These are phyloP conservation scores for Passer domesticus DNA, from an alignment of 2,113 vertebrate species.

Conservation along the genomic window DNA sequence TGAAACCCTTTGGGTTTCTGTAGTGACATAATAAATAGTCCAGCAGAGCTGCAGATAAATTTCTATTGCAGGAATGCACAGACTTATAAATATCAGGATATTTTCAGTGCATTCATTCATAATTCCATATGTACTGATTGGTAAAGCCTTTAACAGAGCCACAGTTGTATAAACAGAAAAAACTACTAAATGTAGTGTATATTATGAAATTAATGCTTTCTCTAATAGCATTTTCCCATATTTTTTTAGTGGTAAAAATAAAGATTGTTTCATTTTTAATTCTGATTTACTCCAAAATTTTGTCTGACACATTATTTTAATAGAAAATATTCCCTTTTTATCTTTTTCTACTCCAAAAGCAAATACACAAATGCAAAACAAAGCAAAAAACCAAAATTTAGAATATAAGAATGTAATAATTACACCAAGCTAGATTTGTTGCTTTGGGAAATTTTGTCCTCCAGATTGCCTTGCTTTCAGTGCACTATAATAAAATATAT, in stretches of 20 bases:
- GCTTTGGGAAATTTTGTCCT: slow-evolving; percentile 36
- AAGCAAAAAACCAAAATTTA: not conserved
- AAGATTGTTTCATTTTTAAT: not conserved
- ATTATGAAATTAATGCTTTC: not conserved
- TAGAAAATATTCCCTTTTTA: not conserved
- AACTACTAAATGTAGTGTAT: not conserved
- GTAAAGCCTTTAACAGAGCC: not conserved
- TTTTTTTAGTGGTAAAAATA: not conserved
- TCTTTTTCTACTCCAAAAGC: not conserved
- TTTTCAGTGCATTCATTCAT: not conserved
- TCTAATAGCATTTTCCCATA: not conserved
- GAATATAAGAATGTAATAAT: not conserved
- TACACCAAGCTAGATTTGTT: not conserved
- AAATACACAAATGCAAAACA: not conserved
- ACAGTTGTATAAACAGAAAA: not conserved
- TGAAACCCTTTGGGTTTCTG: not conserved
- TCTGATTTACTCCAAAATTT: not conserved
- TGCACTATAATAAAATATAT: slow-evolving; percentile 32
- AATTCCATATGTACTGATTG: not conserved
- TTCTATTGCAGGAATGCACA: not conserved
- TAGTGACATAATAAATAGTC: not conserved
- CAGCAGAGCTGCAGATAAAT: not conserved
- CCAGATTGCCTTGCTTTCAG: slow-evolving; percentile 27
- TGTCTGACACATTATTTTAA: not conserved
- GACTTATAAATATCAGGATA: not conserved